phyloP scores from a whole-genome alignment of 2,888 invertebrate genomes.

The Hydroisotoma schaefferi region DNA sequence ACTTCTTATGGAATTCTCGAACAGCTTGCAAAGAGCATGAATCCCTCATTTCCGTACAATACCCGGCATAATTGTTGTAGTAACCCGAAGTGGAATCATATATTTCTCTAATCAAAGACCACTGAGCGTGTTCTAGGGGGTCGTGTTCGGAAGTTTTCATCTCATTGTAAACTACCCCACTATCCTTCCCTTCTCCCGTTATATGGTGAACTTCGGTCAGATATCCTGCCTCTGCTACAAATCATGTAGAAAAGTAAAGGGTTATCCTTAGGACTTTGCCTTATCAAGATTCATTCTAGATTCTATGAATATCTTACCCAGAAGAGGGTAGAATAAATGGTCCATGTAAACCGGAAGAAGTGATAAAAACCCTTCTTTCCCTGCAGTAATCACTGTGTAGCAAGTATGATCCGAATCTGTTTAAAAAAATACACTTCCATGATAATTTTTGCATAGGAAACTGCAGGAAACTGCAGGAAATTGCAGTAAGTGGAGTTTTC shows the following conservation, averaged over 20 bases:
- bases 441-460: no score
- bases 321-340: conserved; percentile 23
- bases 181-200: conserved; percentile 18
- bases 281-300: neutral
- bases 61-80: conserved; percentile 12
- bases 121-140: conserved; percentile 12
- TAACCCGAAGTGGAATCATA: conserved; percentile 18
- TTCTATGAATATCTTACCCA: conserved; percentile 3
- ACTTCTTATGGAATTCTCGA: conserved; percentile 22
- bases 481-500: no score
- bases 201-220: conserved; percentile 28
- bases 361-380: conserved; percentile 21
- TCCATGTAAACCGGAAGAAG: conserved; percentile 30
- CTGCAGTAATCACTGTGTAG: conserved; percentile 19
- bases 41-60: conserved; percentile 4
- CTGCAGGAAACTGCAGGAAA: no score
- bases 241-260: neutral
- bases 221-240: conserved; percentile 15
- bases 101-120: conserved; percentile 9
- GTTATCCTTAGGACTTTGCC: neutral
- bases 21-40: conserved; percentile 24
- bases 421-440: no score
- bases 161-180: conserved; percentile 13
- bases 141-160: conserved; percentile 62
- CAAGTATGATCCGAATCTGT: conserved; percentile 19